Base-by-base conservation (phyloP, 1,140 invertebrate species). In the Drosophila subobscura region DNA sequence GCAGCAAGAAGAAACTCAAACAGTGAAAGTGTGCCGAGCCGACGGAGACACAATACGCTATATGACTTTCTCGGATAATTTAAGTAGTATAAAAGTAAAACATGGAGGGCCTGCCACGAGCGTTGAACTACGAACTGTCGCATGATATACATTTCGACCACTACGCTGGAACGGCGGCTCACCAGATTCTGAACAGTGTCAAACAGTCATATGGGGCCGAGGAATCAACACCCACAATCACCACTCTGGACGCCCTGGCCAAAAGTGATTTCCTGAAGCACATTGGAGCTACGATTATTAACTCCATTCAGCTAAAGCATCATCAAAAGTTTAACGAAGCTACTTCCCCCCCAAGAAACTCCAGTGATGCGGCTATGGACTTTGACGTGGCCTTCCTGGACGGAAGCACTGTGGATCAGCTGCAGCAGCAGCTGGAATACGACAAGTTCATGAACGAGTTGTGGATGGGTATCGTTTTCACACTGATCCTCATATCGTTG, bases 391-490 rank as follows among this genome's bases (percentile, higher is more conserved):
- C 72, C 51, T 85, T 89, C 12, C 66, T 91, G 29, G 90, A 91
- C 53, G 89, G 90, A 51, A 70, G 72, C 60, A 83, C 75, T 29
- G 79, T 89, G 40, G 76, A 91, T 53, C 84, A 91, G 40, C 20
- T 91, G 53, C 90, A 91, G 55, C 79, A 89, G 54, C 90, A 91
- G 61, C 25, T 91, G 53, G 90, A 91, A 50, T 91, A 91, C 54
- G 90, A 91, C 57, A 90, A 90, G 49, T 91, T 91, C 59, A 91
- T 91, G 86, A 91, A 91, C 78, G 90, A 91, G 49, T 81, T 91
- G 2, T 91, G 90, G 90, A 91, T 91, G 37, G 90, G 90, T 14
- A 81, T 91, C 64, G 90, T 91, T 20, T 79, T 91, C 23, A 89
- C 90, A 2, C 64, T 91, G 22, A 90, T 91, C 33, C 54, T 91